phyloP scores from a whole-genome alignment of 2,888 invertebrate genomes.

The Neoitamus cyanurus region DNA sequence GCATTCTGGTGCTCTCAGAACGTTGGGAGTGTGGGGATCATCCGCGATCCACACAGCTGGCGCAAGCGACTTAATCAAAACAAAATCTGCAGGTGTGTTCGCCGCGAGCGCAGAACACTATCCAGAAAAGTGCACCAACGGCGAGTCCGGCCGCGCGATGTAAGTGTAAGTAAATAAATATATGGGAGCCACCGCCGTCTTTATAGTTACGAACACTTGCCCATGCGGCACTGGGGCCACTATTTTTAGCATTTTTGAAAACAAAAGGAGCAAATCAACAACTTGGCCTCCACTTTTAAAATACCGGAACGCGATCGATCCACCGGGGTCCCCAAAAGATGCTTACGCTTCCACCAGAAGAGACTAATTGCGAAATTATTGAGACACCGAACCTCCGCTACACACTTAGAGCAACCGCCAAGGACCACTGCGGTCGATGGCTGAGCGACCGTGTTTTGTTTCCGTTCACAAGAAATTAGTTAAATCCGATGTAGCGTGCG shows the following conservation, averaged over 20 bases:
- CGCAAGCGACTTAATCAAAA: background rate
- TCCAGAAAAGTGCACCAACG: background rate
- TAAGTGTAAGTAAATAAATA: conserved; percentile 1
- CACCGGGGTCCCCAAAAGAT: background rate
- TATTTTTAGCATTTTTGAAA: conserved; percentile 34
- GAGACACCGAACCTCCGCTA: background rate
- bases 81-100: conserved; percentile 30
- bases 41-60: background rate
- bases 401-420: background rate
- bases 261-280: background rate
- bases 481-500: background rate
- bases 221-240: background rate
- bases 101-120: background rate
- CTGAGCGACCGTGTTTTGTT: background rate
- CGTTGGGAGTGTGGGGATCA: background rate
- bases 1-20: background rate
- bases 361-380: background rate
- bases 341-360: conserved; percentile 14
- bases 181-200: background rate
- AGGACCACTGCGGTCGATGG: background rate
- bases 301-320: background rate
- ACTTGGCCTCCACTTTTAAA: conserved; percentile 31
- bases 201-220: conserved; percentile 21
- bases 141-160: background rate
- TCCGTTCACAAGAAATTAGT: background rate